phyloP scores from a whole-genome alignment of 2,797 vertebrate species.

The Lacerta agilis region DNA sequence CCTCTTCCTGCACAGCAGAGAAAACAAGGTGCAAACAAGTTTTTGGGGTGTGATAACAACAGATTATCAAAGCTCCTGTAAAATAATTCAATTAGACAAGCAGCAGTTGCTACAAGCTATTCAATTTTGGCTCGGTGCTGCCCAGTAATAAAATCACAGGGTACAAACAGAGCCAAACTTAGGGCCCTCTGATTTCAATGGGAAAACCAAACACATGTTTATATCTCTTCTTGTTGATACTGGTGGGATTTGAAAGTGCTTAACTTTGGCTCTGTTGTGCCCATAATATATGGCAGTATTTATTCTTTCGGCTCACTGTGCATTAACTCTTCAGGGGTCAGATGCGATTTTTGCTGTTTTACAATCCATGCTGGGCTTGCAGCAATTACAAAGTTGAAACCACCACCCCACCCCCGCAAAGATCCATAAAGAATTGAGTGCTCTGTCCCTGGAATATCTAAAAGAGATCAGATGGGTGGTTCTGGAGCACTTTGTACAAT shows the following conservation, averaged over 20 bases:
- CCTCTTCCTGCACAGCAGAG: too few relatives aligned
- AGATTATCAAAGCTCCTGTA: background rate
- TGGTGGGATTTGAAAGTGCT: slow-evolving; percentile 3
- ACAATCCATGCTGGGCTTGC: background rate
- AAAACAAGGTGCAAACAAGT: background rate
- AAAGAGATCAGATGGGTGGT: background rate
- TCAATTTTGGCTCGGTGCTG: background rate
- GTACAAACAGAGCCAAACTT: background rate
- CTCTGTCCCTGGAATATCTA: background rate
- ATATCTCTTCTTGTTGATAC: slow-evolving; percentile 3
- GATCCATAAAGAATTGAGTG: background rate
- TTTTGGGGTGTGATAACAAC: background rate
- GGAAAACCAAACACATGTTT: background rate
- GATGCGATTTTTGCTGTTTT: background rate
- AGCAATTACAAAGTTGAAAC: background rate
- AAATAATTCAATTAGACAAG: background rate
- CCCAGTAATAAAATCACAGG: background rate
- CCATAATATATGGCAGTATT: background rate
- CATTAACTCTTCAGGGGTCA: slow-evolving; percentile 7
- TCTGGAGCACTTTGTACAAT: background rate
- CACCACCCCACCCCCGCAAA: background rate
- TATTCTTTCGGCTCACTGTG: background rate
- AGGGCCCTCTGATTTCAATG: background rate
- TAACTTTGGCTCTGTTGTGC: slow-evolving; percentile 9
- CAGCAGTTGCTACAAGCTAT: background rate